Base-by-base conservation (phyloP, 2,797 vertebrate species). In the Liparis tanakae region DNA sequence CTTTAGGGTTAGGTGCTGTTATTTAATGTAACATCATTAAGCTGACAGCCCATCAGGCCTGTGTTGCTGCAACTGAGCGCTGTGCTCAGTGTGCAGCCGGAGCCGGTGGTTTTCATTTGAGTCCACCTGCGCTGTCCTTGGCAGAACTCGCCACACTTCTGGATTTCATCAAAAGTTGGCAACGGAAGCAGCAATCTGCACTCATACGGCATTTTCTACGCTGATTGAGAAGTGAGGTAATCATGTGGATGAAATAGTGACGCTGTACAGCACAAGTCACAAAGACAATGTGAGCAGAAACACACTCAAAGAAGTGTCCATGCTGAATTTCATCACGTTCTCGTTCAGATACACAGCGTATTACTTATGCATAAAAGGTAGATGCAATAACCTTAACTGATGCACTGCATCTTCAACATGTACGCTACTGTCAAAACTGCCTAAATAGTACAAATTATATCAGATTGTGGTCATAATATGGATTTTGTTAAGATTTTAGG, bases 61-160 rank as follows among this genome's bases (percentile, higher is more conserved):
- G 41, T 53, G 37, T 20, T 36, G 55, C 59, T 79, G 64, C 41
- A 62, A 50, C 59, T 70, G 1, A 60, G 62, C 68, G 64, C 48
- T 50, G 63, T 33, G 18, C 67, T 67, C 53, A 67, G 51, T 36
- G 63, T 34, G 72, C 14, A 34, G 25, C 36, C 41, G n/a, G 58
- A 80, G 68, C 66, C 30, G 44, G 39, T 14, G 74, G 36, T 82
- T 91, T 85, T 84, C 68, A 82, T 84, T 70, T 63, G 54, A 72
- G 82, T 88, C 83, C 89, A 92, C 90, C 93, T 93, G 90, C 79
- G 80, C 80, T 74, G 57, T 81, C 67, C 75, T 79, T 85, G 85
- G 84, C 77, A 70, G 20, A 57, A 51, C 43, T 77, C 68, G 25
- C 53, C 22, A 39, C 76, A 39, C 76, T 72, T 72, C 66, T 80